A percentile compares a stretch with the other conserved stretches of the same genome.
phyloP scores from a whole-genome alignment of 1,140 invertebrate species.

The Leptoteleia sp. region DNA sequence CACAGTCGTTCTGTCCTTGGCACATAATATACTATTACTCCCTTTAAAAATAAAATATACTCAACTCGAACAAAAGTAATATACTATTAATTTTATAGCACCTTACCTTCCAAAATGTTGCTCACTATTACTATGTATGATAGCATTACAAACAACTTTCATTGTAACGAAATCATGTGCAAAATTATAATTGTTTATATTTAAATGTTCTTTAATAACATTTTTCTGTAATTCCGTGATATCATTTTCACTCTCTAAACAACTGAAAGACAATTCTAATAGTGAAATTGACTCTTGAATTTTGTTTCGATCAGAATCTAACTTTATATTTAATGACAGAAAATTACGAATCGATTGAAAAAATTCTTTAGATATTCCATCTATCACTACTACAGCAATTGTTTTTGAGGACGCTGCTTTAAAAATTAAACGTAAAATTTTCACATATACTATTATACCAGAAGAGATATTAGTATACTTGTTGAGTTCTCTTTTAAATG shows the following conservation, averaged over 20 bases:
- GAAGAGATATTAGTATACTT: neutral
- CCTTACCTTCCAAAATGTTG: slow-evolving; percentile 16
- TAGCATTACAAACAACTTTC: slow-evolving; percentile 1
- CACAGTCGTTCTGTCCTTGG: too few relatives aligned
- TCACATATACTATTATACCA: slow-evolving; percentile 6
- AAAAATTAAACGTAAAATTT: slow-evolving; percentile 45
- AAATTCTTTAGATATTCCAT: slow-evolving; percentile 15
- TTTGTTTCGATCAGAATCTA: slow-evolving; percentile 5
- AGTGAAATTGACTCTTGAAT: slow-evolving; percentile 3
- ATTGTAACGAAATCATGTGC: slow-evolving; percentile 21
- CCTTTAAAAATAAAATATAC: neutral
- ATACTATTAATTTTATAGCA: neutral
- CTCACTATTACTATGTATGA: slow-evolving; percentile 11
- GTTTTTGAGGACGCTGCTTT: slow-evolving; percentile 29
- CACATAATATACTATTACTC: too few relatives aligned
- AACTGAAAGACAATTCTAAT: slow-evolving; percentile 33
- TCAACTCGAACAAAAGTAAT: neutral
- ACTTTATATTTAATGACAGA: slow-evolving; percentile 11
- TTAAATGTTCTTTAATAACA: slow-evolving; percentile 12
- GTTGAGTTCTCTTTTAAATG: slow-evolving; percentile 15
- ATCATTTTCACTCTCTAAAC: slow-evolving; percentile 20
- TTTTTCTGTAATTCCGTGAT: slow-evolving; percentile 7
- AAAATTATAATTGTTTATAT: slow-evolving; percentile 30
- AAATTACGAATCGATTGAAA: slow-evolving; percentile 29
- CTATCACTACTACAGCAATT: slow-evolving; percentile 33